Evolutionary conservation across 2,113 vertebrate genomes (phyloP).

Genomic region (Butorides virescens): DNA sequence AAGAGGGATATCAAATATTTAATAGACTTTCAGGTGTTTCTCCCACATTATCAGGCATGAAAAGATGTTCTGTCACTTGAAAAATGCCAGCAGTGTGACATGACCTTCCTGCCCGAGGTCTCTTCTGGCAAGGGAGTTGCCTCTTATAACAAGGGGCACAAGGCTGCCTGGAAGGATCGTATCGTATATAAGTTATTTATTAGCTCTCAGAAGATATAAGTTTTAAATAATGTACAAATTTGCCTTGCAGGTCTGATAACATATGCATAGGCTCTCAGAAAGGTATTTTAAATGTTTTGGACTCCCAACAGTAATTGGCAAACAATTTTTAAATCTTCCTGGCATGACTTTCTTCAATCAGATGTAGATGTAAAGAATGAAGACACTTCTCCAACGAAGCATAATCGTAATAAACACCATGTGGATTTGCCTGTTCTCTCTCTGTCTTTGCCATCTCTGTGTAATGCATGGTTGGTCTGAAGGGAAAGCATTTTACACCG

Average conservation of each 20-base stretch:
- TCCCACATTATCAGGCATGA: background rate
- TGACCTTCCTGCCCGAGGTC: background rate
- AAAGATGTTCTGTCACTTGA: background rate
- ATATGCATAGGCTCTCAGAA: background rate
- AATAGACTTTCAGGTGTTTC: background rate
- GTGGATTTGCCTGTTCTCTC: background rate
- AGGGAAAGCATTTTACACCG: background rate
- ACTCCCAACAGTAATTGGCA: background rate
- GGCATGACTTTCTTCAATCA: accelerated
- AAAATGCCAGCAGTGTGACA: background rate
- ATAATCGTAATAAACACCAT: accelerated
- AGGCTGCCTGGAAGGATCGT: background rate
- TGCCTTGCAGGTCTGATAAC: background rate
- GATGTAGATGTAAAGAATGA: background rate
- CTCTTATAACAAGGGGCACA: background rate
- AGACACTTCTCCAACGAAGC: background rate
- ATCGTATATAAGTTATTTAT: background rate
- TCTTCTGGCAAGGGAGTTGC: background rate
- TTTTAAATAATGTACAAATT: background rate
- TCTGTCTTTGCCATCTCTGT: background rate
- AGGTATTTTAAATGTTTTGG: background rate
- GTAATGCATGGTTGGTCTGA: background rate
- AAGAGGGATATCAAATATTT: background rate
- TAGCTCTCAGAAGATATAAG: background rate
- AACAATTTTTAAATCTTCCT: background rate